Evolutionary conservation across 1,140 invertebrate genomes (phyloP), one percentile per base, ranked within the genome.

Genomic region (Nixonia krombeini): DNA sequence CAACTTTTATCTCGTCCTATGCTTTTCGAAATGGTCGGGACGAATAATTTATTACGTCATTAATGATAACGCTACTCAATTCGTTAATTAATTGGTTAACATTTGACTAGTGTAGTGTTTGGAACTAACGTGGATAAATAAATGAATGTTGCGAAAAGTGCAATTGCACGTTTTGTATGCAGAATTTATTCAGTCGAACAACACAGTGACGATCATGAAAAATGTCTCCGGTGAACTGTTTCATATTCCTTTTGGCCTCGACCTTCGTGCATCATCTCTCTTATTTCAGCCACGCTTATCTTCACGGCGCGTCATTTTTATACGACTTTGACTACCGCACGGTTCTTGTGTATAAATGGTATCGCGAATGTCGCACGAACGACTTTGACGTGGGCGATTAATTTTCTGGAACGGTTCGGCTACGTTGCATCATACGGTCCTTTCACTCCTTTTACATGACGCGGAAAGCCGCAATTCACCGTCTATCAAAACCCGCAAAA

Each of bases 391-490:
- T 50, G 29, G 45, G 51, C 44, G 45, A 35, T 15, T 12, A 16
- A 45, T 38, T 42, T 26, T 49, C 25, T 41, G 38, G 38, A 17
- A 41, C 38, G 38, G 38, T 41, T 41, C 9, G 17, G 23, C 9
- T 26, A 40, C 29, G 28, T 33, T 40, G 40, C 46, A 44, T 38
- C 46, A 40, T 10, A 21, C 18, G 59, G 57, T 62, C 59, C 59
- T 63, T 63, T 63, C 59, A 55, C 59, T 55, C 51, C 50, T 53
- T 53, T 53, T 55, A 42, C 33, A 53, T 40, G 37, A 40, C 37
- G 37, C 16, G 21, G 2, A 9, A 40, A 40, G 16, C 16, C 17
- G 37, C 37, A 40, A 40, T 9, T 15, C 16, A 18, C 37, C 16
- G 31, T 29, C 37, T 38, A 13, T 28, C 55, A 13, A 58, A 46